Evolutionary conservation across 1,140 invertebrate genomes (phyloP).

Genomic region (Alviniconcha marisindica): DNA sequence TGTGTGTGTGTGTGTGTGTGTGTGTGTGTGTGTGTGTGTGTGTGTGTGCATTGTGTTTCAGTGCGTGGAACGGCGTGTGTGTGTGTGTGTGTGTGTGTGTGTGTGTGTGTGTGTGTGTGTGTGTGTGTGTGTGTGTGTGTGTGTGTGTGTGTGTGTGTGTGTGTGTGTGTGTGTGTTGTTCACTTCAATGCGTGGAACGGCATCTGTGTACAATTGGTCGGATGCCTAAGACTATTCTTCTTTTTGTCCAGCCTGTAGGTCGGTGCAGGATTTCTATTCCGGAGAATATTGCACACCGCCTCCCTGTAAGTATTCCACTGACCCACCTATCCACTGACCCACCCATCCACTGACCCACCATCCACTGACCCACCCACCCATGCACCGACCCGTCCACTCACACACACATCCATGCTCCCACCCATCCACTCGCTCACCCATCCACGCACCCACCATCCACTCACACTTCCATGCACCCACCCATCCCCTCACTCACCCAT

Average conservation of each 20-base stretch:
- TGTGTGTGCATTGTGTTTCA: not conserved
- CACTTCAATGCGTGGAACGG: too few species aligned
- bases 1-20: not conserved
- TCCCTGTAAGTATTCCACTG: not conserved
- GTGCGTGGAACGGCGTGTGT: too few species aligned
- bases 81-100: too few species aligned
- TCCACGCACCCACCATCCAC: too few species aligned
- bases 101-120: too few species aligned
- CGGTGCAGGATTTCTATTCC: not conserved
- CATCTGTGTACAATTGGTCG: too few species aligned
- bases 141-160: not conserved
- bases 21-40: not conserved
- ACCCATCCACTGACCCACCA: too few species aligned
- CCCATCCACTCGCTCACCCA: not conserved
- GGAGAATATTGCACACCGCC: constrained; percentile 24
- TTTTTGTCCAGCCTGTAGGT: not conserved
- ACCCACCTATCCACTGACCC: too few species aligned
- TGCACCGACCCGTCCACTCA: not conserved
- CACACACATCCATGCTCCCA: not conserved
- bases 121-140: not conserved
- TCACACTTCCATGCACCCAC: too few species aligned
- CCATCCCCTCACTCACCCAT: too few species aligned
- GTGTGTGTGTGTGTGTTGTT: not conserved
- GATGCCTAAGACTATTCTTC: too few species aligned
- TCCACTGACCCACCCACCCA: not conserved